Base-by-base conservation (phyloP, 2,888 invertebrate genomes). In the Troilus luridus region DNA sequence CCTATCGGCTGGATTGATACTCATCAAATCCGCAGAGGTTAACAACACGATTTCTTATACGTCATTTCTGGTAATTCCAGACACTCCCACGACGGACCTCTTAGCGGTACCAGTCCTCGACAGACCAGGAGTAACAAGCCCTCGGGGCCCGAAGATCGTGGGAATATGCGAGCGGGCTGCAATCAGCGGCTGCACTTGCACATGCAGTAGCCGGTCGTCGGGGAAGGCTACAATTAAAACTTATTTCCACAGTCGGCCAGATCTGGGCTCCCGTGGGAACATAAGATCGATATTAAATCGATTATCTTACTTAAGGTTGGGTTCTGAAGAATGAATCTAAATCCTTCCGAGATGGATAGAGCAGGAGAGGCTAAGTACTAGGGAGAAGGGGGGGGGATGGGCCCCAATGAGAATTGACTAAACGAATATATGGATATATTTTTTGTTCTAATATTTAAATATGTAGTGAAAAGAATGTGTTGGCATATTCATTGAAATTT, bases 121-220 rank as follows among this genome's bases (percentile, higher is more conserved):
- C 72, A 19, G 72, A 41, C 27, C 17, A 41, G 72, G 12, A 77
- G 72, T 77, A 77, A 77, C 72, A 77, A 77, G 72, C 72, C 72
- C 72, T 8, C n/a, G 12, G 72, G 72, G 72, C 9, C 72, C 72
- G 7, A 27, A 77, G 72, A 77, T 77, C 72, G 72, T 77, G 72
- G 72, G 72, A 77, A 77, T 77, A 41, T 77, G 72, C 72, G 72
- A 77, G 72, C 17, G 41, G 41, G 27, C 72, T 77, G 72, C 72
- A 77, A 77, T 77, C 72, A 77, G 72, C 27, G 27, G 72, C 17
- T 77, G 72, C 27, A 77, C 72, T 77, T 77, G 72, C 72, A 77
- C 72, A 77, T 77, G 72, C 72, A 77, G 72, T 41, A 77, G 72
- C 72, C 72, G 0, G 41, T 77, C 27, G 72, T 41, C 72, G 41